Conservation (phyloP, 1,140 invertebrate genomes). For the Eueides isabella region DNA sequence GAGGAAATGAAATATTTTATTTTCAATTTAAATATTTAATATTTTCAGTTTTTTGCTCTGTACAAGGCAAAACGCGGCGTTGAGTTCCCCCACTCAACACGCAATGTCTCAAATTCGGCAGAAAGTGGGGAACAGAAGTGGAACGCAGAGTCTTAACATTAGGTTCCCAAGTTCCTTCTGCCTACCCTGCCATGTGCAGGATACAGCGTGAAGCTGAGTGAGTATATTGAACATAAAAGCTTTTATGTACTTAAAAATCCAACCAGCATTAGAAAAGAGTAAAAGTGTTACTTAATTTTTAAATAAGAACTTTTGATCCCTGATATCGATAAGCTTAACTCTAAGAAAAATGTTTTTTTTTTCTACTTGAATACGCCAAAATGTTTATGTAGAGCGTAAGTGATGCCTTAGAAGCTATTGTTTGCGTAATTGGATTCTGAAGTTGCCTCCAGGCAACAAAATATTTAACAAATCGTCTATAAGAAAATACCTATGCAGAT, state of each 20-base stretch:
- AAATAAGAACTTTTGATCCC: background rate
- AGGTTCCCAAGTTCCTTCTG: too few species aligned
- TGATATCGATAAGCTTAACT: background rate
- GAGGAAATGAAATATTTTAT: too few species aligned
- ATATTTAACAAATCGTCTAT: background rate
- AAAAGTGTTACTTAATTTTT: background rate
- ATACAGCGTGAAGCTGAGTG: too few species aligned
- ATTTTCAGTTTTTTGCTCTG: too few species aligned
- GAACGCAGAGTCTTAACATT: too few species aligned
- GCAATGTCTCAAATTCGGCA: too few species aligned
- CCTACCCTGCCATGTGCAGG: too few species aligned
- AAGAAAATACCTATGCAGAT: background rate
- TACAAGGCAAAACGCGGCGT: too few species aligned
- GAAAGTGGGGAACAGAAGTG: too few species aligned
- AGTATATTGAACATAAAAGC: too few species aligned
- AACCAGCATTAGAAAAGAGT: background rate
- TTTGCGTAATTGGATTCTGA: constrained; percentile 3
- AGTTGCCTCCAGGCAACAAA: background rate
- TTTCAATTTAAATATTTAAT: too few species aligned
- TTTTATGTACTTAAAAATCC: background rate
- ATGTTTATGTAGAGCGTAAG: background rate
- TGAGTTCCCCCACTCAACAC: too few species aligned
- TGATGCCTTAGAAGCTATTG: background rate
- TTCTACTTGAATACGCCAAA: background rate
- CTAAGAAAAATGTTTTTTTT: background rate